These are phyloP conservation scores for Protonemura montana DNA, from an alignment of 2,888 invertebrate genomes.

Conservation along the genomic window DNA sequence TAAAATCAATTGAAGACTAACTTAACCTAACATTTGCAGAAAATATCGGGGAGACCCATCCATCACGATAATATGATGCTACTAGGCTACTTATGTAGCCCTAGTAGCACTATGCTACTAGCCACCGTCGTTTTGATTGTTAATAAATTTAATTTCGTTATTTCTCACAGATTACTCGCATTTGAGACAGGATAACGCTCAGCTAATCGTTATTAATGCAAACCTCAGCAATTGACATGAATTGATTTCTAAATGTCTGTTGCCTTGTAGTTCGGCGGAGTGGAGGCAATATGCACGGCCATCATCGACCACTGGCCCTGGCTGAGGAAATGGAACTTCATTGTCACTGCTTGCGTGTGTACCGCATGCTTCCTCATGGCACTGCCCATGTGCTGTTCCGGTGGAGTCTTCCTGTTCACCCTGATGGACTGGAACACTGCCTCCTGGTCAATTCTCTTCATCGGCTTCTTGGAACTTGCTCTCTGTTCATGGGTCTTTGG, in stretches of 20 bases:
- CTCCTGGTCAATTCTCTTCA: constrained; percentile 76
- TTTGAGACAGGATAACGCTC: too few species aligned
- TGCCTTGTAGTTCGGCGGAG: constrained; percentile 69
- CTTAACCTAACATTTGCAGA: too few species aligned
- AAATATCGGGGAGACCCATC: too few species aligned
- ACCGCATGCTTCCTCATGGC: constrained; percentile 71
- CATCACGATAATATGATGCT: too few species aligned
- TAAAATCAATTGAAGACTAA: too few species aligned
- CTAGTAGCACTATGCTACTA: too few species aligned
- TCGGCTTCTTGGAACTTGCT: constrained; percentile 73
- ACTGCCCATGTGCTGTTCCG: constrained; percentile 78
- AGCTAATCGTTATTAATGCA: too few species aligned
- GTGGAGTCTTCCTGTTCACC: constrained; percentile 76
- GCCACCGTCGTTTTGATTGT: too few species aligned
- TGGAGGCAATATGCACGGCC: constrained; percentile 74
- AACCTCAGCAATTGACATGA: too few species aligned
- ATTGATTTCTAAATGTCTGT: neutral
- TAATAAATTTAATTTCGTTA: too few species aligned
- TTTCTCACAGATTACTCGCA: too few species aligned
- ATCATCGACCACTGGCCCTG: constrained; percentile 72
- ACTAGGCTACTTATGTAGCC: too few species aligned
- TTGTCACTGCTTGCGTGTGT: constrained; percentile 73
- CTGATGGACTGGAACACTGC: constrained; percentile 80
- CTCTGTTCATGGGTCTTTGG: constrained; percentile 77
- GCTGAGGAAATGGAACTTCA: constrained; percentile 61